Percentiles rank a stretch among this genome's conserved stretches.
Evolutionary conservation across 2,113 vertebrate species (phyloP).

Genomic region (Cariama cristata): DNA sequence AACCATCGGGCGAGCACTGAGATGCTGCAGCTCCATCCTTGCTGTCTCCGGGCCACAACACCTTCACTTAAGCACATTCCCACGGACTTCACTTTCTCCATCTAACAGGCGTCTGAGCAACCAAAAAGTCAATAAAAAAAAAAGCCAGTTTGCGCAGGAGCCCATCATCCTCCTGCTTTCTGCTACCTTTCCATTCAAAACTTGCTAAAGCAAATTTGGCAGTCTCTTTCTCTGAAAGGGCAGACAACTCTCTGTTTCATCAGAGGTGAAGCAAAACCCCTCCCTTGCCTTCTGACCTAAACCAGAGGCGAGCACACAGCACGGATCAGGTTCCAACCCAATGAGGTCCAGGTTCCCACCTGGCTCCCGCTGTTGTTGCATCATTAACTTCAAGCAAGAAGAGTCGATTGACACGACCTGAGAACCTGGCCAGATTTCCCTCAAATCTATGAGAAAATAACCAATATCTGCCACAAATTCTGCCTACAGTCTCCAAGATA

Average conservation of each 20-base stretch:
- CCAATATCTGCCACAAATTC: not conserved
- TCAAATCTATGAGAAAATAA: not conserved
- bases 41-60: fast-evolving
- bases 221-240: not conserved
- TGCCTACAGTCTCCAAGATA: not conserved
- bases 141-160: not conserved
- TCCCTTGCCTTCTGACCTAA: not conserved
- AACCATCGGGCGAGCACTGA: not conserved
- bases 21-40: not conserved
- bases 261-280: not conserved
- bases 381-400: not conserved
- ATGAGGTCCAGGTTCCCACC: not conserved
- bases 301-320: not conserved
- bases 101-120: not conserved
- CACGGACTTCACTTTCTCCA: not conserved
- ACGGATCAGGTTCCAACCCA: not conserved
- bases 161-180: not conserved
- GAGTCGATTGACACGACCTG: not conserved
- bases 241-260: not conserved
- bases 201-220: not conserved
- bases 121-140: not conserved
- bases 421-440: not conserved
- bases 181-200: not conserved
- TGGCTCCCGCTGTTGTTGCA: not conserved
- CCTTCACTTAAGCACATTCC: not conserved